Evolutionary conservation across 2,888 invertebrate species (phyloP).

Genomic region (Morpho achilles): DNA sequence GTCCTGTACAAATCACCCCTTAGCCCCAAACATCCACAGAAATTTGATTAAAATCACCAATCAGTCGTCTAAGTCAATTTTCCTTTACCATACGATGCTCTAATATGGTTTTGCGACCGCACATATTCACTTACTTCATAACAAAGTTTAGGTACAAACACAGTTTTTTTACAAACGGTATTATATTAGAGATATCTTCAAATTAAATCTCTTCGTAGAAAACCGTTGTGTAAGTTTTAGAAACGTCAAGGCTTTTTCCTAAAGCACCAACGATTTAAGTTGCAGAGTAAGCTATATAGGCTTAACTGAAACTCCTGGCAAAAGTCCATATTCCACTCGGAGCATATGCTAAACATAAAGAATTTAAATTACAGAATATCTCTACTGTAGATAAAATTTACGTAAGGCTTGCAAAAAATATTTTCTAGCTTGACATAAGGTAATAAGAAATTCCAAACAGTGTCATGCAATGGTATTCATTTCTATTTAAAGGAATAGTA

Average conservation of each 20-base stretch:
- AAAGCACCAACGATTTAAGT: neutral
- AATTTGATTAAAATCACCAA: too few relatives aligned
- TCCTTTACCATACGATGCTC: too few relatives aligned
- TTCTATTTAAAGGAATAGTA: too few relatives aligned
- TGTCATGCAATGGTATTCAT: too few relatives aligned
- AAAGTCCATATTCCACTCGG: slow-evolving; percentile 8
- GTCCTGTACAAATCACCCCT: too few relatives aligned
- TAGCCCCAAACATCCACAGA: too few relatives aligned
- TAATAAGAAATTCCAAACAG: neutral
- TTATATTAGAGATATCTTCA: neutral
- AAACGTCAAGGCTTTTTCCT: neutral
- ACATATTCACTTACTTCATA: too few relatives aligned
- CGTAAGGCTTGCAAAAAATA: slow-evolving; percentile 2
- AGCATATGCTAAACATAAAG: slow-evolving; percentile 13
- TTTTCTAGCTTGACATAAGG: slow-evolving; percentile 5
- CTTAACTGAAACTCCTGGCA: slow-evolving; percentile 9
- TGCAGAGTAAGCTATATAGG: slow-evolving; percentile 5
- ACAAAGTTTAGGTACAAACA: too few relatives aligned
- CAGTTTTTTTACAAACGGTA: neutral
- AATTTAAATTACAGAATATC: slow-evolving; percentile 12
- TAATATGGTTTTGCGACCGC: too few relatives aligned
- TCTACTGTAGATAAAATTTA: slow-evolving; percentile 12
- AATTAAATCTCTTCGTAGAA: neutral
- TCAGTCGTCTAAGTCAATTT: too few relatives aligned
- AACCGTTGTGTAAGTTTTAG: neutral